phyloP scores from a whole-genome alignment of 2,888 invertebrate species.

The Leptinotarsa tumamoca region DNA sequence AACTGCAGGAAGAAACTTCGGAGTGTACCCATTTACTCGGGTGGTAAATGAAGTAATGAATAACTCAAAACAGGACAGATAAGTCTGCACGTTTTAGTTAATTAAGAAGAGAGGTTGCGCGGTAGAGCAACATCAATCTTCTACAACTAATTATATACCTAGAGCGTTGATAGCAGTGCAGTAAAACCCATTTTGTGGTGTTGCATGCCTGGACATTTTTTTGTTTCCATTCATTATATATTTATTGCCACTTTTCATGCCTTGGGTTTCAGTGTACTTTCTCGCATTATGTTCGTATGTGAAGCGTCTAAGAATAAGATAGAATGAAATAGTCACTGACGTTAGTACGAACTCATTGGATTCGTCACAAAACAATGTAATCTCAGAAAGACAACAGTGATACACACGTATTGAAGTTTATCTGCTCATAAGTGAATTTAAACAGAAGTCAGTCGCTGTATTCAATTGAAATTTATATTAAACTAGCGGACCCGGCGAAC shows the following conservation, averaged over 20 bases:
- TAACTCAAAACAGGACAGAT: conserved; percentile 15
- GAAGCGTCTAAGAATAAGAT: too few relatives aligned
- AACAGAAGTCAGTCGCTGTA: too few relatives aligned
- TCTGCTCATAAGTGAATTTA: too few relatives aligned
- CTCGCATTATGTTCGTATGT: neutral
- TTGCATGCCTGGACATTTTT: neutral
- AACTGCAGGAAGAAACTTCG: conserved; percentile 2
- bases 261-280: neutral
- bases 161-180: neutral
- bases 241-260: neutral
- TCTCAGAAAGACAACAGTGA: too few relatives aligned
- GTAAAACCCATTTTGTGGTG: neutral
- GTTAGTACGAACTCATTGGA: too few relatives aligned
- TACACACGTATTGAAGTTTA: too few relatives aligned
- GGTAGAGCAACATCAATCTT: conserved; percentile 1
- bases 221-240: neutral
- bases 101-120: conserved; percentile 3
- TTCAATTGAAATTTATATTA: too few relatives aligned
- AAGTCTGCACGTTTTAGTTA: conserved; percentile 12
- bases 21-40: neutral
- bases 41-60: conserved; percentile 12
- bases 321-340: too few relatives aligned
- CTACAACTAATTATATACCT: conserved; percentile 2
- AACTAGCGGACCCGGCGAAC: too few relatives aligned
- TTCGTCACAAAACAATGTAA: too few relatives aligned